A percentile compares a stretch with the other conserved stretches of the same genome.
Conservation (phyloP, 2,113 vertebrate species). For the Lagopus muta region DNA sequence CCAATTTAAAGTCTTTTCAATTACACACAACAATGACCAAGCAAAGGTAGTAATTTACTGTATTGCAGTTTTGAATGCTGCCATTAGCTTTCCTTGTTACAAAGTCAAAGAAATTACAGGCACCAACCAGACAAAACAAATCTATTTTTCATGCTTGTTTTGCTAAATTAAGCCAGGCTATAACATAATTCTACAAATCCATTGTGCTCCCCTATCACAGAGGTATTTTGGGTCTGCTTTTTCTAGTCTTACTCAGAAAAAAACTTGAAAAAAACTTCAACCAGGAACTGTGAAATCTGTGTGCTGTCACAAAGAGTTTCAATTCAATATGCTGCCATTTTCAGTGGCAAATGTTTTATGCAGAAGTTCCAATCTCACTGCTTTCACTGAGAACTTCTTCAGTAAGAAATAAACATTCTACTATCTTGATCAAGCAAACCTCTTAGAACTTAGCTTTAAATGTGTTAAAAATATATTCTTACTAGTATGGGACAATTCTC, state of each 20-base stretch:
- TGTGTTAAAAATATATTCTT: background rate
- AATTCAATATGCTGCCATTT: background rate
- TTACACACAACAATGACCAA: constrained; percentile 61
- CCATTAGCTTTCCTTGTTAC: constrained; percentile 40
- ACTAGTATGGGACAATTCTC: background rate
- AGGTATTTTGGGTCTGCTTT: background rate
- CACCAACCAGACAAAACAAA: background rate
- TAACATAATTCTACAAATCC: background rate
- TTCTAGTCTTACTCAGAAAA: background rate
- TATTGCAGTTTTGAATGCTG: constrained; percentile 36
- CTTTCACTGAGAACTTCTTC: background rate
- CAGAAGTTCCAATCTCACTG: background rate
- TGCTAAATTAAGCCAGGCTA: background rate
- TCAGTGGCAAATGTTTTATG: background rate
- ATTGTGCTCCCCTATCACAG: background rate
- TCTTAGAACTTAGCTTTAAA: background rate
- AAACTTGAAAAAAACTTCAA: background rate
- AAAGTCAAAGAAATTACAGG: constrained; percentile 27
- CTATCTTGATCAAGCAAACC: background rate
- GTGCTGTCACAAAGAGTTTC: background rate
- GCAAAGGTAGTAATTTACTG: constrained; percentile 43
- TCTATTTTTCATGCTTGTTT: background rate
- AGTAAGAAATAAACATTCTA: background rate
- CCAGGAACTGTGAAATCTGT: background rate
- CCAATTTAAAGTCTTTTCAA: constrained; percentile 52